phyloP scores from a whole-genome alignment of 2,888 invertebrate genomes.

The Drymonia ruficornis region DNA sequence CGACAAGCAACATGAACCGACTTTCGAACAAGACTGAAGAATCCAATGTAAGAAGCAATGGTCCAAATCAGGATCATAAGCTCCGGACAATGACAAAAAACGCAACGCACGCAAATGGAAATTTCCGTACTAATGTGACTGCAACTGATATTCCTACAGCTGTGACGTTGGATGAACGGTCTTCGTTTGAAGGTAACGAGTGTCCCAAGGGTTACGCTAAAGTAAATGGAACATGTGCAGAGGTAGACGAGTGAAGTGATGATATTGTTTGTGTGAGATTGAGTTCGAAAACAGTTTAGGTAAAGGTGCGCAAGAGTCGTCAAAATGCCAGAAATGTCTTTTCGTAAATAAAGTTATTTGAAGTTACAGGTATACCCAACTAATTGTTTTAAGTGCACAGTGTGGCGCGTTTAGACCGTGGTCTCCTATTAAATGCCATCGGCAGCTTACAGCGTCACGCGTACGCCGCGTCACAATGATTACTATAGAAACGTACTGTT shows the following conservation, averaged over 20 bases:
- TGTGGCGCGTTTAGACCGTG: too few relatives aligned
- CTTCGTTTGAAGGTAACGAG: conserved; percentile 57
- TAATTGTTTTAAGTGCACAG: too few relatives aligned
- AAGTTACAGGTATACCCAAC: too few relatives aligned
- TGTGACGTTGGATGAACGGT: conserved; percentile 51
- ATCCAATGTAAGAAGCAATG: neutral
- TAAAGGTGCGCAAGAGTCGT: too few relatives aligned
- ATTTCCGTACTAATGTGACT: conserved; percentile 22
- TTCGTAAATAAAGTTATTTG: too few relatives aligned
- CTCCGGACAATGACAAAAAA: conserved; percentile 7
- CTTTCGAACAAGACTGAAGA: conserved; percentile 22
- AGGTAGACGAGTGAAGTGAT: conserved; percentile 33
- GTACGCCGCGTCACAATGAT: too few relatives aligned
- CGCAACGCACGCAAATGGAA: conserved; percentile 10
- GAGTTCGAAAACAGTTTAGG: too few relatives aligned
- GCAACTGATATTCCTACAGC: conserved; percentile 8
- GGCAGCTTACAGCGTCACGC: too few relatives aligned
- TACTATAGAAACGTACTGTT: too few relatives aligned
- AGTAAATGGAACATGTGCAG: conserved; percentile 59
- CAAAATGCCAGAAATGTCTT: too few relatives aligned
- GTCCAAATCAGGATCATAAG: conserved; percentile 3
- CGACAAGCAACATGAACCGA: conserved; percentile 21
- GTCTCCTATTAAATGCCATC: too few relatives aligned
- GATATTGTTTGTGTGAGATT: too few relatives aligned
- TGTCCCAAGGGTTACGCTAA: conserved; percentile 57